A percentile compares a stretch with the other conserved stretches of the same genome.
These are phyloP conservation scores for Brachionus plicatilis DNA, from an alignment of 1,140 invertebrate species.

Conservation along the genomic window DNA sequence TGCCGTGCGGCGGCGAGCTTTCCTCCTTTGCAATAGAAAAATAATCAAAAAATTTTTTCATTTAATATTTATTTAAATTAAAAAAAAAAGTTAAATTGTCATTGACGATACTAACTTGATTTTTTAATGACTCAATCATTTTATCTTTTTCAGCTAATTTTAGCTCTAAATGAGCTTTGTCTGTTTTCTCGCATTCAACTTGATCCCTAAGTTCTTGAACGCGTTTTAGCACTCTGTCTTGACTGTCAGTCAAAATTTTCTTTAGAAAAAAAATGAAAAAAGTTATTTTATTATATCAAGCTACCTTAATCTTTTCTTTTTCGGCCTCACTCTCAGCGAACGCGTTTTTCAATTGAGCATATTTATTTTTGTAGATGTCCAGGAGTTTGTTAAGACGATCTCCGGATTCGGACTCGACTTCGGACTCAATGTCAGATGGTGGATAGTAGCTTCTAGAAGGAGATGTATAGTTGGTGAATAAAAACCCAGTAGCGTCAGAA, in stretches of 20 bases:
- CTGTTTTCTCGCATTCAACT: background rate
- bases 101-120: background rate
- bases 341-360: constrained; percentile 18
- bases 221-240: constrained; percentile 24
- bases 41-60: background rate
- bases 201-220: constrained; percentile 19
- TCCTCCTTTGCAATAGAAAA: background rate
- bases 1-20: background rate
- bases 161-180: background rate
- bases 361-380: constrained; percentile 24
- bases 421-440: constrained; percentile 29
- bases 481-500: background rate
- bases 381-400: constrained; percentile 11
- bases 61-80: background rate
- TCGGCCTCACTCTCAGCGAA: background rate
- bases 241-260: constrained; percentile 34
- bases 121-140: background rate
- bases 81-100: background rate
- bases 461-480: background rate
- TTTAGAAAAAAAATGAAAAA: background rate
- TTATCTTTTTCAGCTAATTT: constrained; percentile 27
- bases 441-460: constrained; percentile 14
- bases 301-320: constrained; percentile 36
- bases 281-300: background rate
- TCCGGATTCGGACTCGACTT: constrained; percentile 17